A percentile compares a stretch with the other conserved stretches of the same genome.
Evolutionary conservation across 2,888 invertebrate species (phyloP).

Genomic region (Arctia plantaginis): DNA sequence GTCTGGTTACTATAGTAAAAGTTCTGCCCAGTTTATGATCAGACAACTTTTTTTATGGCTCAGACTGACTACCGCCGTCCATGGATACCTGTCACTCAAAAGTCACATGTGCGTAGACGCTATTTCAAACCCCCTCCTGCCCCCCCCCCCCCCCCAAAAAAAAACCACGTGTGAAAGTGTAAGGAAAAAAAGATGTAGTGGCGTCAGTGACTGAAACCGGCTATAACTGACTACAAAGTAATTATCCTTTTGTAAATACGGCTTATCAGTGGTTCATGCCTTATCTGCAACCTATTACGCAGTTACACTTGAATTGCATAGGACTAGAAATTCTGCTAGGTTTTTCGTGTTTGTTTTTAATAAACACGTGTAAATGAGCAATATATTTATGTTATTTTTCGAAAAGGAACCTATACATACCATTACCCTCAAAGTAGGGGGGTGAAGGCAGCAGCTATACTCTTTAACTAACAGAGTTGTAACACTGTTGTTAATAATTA

Average conservation of each 20-base stretch:
- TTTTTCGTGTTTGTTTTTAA: neutral
- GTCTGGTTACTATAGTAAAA: too few species aligned
- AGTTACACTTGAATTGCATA: neutral
- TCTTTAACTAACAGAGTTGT: too few species aligned
- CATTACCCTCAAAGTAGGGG: neutral
- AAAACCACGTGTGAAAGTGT: too few species aligned
- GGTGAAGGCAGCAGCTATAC: neutral
- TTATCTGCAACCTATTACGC: neutral
- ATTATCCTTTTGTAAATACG: neutral
- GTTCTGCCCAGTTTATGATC: neutral
- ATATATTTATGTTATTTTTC: neutral
- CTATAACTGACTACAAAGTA: neutral
- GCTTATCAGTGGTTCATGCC: neutral
- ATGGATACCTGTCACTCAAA: too few species aligned
- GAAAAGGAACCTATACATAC: neutral
- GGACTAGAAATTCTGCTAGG: neutral
- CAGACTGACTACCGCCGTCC: too few species aligned
- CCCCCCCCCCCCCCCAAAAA: too few species aligned
- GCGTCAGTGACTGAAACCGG: neutral
- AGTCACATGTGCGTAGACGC: too few species aligned
- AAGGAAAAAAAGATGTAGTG: neutral
- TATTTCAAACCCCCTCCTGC: too few species aligned
- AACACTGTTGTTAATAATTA: too few species aligned
- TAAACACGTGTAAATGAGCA: neutral
- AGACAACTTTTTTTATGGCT: too few species aligned